These are phyloP conservation scores for Macrobrachium nipponense DNA, from an alignment of 1,140 invertebrate genomes.

Conservation along the genomic window DNA sequence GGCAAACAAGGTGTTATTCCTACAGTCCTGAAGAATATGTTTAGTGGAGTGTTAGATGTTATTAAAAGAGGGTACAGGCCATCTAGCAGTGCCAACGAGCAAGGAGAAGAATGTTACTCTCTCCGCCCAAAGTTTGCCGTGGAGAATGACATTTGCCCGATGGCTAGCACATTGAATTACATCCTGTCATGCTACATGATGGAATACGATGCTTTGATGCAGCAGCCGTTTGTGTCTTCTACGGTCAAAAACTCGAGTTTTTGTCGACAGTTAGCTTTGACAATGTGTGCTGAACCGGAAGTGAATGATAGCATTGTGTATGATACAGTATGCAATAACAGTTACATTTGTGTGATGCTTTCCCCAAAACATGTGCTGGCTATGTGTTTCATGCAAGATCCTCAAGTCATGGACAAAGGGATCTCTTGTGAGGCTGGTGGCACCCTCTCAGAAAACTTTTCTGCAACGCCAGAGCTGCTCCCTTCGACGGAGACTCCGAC, in stretches of 20 bases:
- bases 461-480: slow-evolving; percentile 40
- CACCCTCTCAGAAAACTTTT: slow-evolving; percentile 50
- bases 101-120: slow-evolving; percentile 45
- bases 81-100: slow-evolving; percentile 34
- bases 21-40: slow-evolving; percentile 54
- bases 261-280: slow-evolving; percentile 57
- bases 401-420: slow-evolving; percentile 30
- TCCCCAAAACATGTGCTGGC: slow-evolving; percentile 63
- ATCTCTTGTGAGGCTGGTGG: slow-evolving; percentile 29
- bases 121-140: slow-evolving; percentile 30
- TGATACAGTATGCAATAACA: slow-evolving; percentile 60
- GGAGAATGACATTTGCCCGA: slow-evolving; percentile 24
- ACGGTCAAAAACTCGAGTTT: slow-evolving; percentile 57
- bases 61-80: slow-evolving; percentile 59
- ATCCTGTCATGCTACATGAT: slow-evolving; percentile 49
- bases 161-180: slow-evolving; percentile 55
- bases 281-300: slow-evolving; percentile 46
- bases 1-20: slow-evolving; percentile 55
- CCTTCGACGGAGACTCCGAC: slow-evolving; percentile 7
- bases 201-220: slow-evolving; percentile 54
- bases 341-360: slow-evolving; percentile 63
- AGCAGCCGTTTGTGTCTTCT: slow-evolving; percentile 43
- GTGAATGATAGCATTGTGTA: slow-evolving; percentile 60
- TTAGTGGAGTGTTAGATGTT: slow-evolving; percentile 57
- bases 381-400: slow-evolving; percentile 62